Percentiles rank a stretch among this genome's conserved stretches.
phyloP scores from a whole-genome alignment of 2,113 vertebrate species.

The Pterocles burchelli region DNA sequence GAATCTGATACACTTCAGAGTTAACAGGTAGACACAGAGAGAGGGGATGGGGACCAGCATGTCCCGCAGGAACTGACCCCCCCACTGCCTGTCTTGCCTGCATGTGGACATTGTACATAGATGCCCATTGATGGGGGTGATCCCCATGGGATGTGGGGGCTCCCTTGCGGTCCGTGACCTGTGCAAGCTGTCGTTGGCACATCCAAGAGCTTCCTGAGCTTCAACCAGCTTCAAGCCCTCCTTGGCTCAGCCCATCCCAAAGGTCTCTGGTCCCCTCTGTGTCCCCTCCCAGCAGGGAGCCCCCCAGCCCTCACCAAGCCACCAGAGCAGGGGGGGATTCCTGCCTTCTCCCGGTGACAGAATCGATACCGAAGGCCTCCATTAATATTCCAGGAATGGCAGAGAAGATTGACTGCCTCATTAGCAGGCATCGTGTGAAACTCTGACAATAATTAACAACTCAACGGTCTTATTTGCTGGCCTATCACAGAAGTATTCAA shows the following conservation, averaged over 20 bases:
- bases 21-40: not conserved
- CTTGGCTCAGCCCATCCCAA: not conserved
- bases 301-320: not conserved
- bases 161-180: not conserved
- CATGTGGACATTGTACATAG: rapidly evolving
- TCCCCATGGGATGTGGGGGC: not conserved
- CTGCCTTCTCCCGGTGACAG: slow-evolving; percentile 4
- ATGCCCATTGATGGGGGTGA: rapidly evolving
- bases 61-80: not conserved
- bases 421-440: slow-evolving; percentile 79
- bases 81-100: not conserved
- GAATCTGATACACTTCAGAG: not conserved
- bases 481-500: slow-evolving; percentile 85
- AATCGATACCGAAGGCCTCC: slow-evolving; percentile 47
- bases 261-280: not conserved
- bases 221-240: not conserved
- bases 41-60: rapidly evolving
- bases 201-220: not conserved
- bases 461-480: slow-evolving; percentile 82
- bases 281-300: not conserved
- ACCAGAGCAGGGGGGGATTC: not conserved
- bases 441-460: slow-evolving; percentile 86
- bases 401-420: slow-evolving; percentile 82
- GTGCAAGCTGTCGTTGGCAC: not conserved
- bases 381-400: slow-evolving; percentile 77